Evolutionary conservation across 2,113 vertebrate species (phyloP).

Genomic region (Morone chrysops): DNA sequence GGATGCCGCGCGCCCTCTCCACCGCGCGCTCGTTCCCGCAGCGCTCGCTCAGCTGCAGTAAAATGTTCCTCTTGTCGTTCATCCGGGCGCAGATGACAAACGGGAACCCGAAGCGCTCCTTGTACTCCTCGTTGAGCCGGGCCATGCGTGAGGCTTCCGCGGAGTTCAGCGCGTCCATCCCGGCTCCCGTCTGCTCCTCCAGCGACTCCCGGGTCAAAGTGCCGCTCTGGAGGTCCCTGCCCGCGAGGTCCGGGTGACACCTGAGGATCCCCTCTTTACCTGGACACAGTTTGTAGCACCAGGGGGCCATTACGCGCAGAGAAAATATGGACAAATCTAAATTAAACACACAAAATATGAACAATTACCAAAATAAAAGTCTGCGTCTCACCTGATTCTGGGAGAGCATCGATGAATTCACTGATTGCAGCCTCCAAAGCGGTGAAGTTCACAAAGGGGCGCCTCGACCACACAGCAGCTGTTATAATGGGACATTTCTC

Average conservation of each 20-base stretch:
- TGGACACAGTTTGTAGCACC: conserved; percentile 50
- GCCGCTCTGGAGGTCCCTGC: conserved; percentile 82
- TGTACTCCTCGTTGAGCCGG: conserved; percentile 84
- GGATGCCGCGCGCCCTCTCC: conserved; percentile 82
- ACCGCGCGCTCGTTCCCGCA: conserved; percentile 53
- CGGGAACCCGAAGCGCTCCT: conserved; percentile 87
- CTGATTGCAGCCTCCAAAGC: conserved; percentile 80
- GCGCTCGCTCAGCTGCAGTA: conserved; percentile 77
- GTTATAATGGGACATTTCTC: conserved; percentile 87
- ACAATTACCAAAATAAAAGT: neutral
- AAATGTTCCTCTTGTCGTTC: conserved; percentile 75
- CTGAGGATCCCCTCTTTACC: conserved; percentile 89
- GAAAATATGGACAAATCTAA: neutral
- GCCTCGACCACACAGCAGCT: conserved; percentile 85
- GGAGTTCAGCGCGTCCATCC: conserved; percentile 76
- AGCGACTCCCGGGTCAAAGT: conserved; percentile 83
- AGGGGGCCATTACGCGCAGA: neutral
- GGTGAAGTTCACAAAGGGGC: conserved; percentile 78
- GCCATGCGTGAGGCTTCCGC: conserved; percentile 70
- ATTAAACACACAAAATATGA: neutral
- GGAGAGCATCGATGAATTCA: conserved; percentile 85
- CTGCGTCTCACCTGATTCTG: conserved; percentile 82
- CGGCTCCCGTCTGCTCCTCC: conserved; percentile 84
- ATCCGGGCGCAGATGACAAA: conserved; percentile 88
- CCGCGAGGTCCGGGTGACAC: conserved; percentile 88